Conservation (phyloP, 2,888 invertebrate genomes). For the Anthrax anthrax region DNA sequence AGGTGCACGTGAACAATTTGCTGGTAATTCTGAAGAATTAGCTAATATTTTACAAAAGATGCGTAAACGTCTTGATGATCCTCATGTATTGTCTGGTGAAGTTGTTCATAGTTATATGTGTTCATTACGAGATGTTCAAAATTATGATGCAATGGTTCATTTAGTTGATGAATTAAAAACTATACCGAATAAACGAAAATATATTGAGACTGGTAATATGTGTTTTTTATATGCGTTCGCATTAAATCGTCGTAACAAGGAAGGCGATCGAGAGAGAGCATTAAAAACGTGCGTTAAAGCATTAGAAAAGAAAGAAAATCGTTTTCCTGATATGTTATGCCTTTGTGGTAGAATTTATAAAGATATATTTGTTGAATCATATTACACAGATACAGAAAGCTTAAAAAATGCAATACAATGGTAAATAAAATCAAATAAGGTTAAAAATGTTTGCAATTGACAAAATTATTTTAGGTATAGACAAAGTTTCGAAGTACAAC, state of each 20-base stretch:
- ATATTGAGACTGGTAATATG: slow-evolving; percentile 79
- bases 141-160: slow-evolving; percentile 95
- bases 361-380: slow-evolving; percentile 93
- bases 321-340: slow-evolving; percentile 94
- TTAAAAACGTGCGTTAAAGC: slow-evolving; percentile 82
- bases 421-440: slow-evolving; percentile 30
- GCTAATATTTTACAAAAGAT: slow-evolving; percentile 73
- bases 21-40: slow-evolving; percentile 56
- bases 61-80: slow-evolving; percentile 87
- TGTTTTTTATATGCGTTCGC: slow-evolving; percentile 94
- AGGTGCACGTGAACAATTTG: slow-evolving; percentile 76
- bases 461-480: slow-evolving; percentile 43
- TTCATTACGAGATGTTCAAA: slow-evolving; percentile 82
- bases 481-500: slow-evolving; percentile 94
- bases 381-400: slow-evolving; percentile 75
- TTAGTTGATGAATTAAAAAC: slow-evolving; percentile 86
- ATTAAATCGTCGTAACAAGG: slow-evolving; percentile 83
- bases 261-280: slow-evolving; percentile 90
- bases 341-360: slow-evolving; percentile 95
- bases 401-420: slow-evolving; percentile 88
- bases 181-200: slow-evolving; percentile 76
- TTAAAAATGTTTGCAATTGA: not conserved
- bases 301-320: slow-evolving; percentile 82
- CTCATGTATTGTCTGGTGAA: slow-evolving; percentile 89
- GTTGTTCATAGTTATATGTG: slow-evolving; percentile 89